Base-by-base conservation (phyloP, 2,888 invertebrate genomes). In the Dinocampus coccinellae region DNA sequence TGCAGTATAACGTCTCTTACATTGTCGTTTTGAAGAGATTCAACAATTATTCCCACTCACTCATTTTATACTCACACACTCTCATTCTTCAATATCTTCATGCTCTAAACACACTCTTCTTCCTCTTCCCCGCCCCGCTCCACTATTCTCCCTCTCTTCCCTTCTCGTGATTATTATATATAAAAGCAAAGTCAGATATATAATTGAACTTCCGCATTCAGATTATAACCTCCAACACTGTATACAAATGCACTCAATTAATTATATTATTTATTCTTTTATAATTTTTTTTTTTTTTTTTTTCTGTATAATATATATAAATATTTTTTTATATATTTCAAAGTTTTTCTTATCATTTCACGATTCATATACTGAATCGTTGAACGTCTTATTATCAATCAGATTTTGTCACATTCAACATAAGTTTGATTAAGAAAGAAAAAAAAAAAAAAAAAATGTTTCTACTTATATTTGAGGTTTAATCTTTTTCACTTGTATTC, bases 1-100 rank as follows among this genome's bases (percentile, higher is more conserved):
- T 63, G 62, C 58, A 69, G 69, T 72, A 67, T 62, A 20, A 42
- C 42, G 64, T 70, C 29, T 4, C 1, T n/a, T n/a, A 26, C 39
- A 24, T 52, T 20, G 20, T 47, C 34, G 58, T 52, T 47, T 57
- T 64, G 26, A 26, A 70, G 47, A 47, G 33, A 58, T 58, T 58
- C 33, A 7, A 58, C 58, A 58, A 29, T 58, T 34, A 29, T 29
- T 33, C 33, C 33, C 47, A 47, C 47, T 47, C 47, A 39, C n/a
- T 39, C 13, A n/a, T 16, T 16, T 16, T 20, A n/a, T 16, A 47
- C 16, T 47, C 39, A 39, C n/a, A n/a, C 47, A 47, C 47, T 47
- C 47, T 47, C 29, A 7, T 4, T 29, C 29, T 29, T 29, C 7
- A 29, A 29, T 29, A 4, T 29, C 29, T 29, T 29, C 29, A 29